Percentiles rank a stretch among this genome's conserved stretches.
Evolutionary conservation across 2,113 vertebrate species (phyloP).

Genomic region (Ramphastos sulfuratus): DNA sequence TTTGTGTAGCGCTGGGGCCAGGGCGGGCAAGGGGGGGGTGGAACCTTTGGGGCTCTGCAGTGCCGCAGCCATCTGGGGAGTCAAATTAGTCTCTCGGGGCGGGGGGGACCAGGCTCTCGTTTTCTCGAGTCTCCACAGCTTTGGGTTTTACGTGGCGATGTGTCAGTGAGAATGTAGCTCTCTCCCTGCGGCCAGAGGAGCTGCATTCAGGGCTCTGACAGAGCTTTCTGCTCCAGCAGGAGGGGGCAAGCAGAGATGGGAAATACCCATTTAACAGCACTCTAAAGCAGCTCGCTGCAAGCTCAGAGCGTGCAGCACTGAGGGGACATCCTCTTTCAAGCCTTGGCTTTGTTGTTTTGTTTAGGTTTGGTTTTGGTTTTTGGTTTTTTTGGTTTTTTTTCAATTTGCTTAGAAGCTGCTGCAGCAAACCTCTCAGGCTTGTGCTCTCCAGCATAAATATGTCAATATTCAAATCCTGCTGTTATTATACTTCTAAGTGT

Average conservation of each 20-base stretch:
- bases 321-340: neutral
- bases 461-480: conserved; percentile 26
- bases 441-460: neutral
- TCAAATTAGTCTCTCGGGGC: neutral
- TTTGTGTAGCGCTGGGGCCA: neutral
- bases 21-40: neutral
- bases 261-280: neutral
- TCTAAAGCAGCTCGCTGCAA: neutral
- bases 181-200: neutral
- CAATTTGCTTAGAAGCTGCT: neutral
- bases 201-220: conserved; percentile 4
- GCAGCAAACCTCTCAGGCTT: neutral
- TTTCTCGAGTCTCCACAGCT: neutral
- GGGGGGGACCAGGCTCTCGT: neutral
- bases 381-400: neutral
- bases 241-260: neutral
- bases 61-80: neutral
- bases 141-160: neutral
- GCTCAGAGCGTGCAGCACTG: neutral
- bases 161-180: neutral
- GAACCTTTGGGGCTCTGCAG: neutral
- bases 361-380: neutral
- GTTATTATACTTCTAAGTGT: neutral
- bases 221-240: neutral
- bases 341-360: neutral